A percentile compares a stretch with the other conserved stretches of the same genome.
Evolutionary conservation across 1,140 invertebrate species (phyloP).

Genomic region (Cepaea nemoralis): DNA sequence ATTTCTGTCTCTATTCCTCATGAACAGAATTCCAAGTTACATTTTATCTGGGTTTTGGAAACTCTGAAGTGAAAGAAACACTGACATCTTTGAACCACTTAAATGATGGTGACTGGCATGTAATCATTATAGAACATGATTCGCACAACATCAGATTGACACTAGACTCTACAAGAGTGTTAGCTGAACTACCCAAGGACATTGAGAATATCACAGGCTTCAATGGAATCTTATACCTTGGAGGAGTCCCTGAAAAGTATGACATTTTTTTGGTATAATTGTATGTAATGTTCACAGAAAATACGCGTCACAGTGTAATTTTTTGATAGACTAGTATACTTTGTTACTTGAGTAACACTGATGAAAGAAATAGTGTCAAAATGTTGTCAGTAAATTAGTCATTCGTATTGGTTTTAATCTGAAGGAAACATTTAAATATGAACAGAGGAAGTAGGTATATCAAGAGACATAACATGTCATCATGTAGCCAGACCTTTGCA

Average conservation of each 20-base stretch:
- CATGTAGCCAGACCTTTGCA: too few relatives aligned
- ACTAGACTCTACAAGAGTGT: constrained; percentile 80
- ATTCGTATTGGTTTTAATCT: too few relatives aligned
- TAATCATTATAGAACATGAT: constrained; percentile 82
- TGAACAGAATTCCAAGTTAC: constrained; percentile 83
- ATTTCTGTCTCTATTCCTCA: not conserved
- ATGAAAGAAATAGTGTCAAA: too few relatives aligned
- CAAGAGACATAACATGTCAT: too few relatives aligned
- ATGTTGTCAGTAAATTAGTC: too few relatives aligned
- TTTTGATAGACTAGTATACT: too few relatives aligned
- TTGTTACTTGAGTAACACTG: too few relatives aligned
- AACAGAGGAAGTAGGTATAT: too few relatives aligned
- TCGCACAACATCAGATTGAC: constrained; percentile 92
- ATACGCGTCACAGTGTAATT: too few relatives aligned
- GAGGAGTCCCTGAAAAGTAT: constrained; percentile 82
- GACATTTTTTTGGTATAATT: constrained; percentile 30
- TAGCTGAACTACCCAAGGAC: constrained; percentile 34
- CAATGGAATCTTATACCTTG: constrained; percentile 55
- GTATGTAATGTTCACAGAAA: too few relatives aligned
- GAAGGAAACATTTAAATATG: too few relatives aligned
- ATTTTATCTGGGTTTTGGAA: constrained; percentile 89
- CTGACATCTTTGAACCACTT: constrained; percentile 85
- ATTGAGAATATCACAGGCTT: constrained; percentile 43
- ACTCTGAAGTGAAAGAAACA: constrained; percentile 81
- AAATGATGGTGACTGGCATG: constrained; percentile 94